Percentiles rank a stretch among this genome's conserved stretches.
These are phyloP conservation scores for Tenrec ecaudatus DNA, from an alignment of 2,113 vertebrate species.

Conservation along the genomic window DNA sequence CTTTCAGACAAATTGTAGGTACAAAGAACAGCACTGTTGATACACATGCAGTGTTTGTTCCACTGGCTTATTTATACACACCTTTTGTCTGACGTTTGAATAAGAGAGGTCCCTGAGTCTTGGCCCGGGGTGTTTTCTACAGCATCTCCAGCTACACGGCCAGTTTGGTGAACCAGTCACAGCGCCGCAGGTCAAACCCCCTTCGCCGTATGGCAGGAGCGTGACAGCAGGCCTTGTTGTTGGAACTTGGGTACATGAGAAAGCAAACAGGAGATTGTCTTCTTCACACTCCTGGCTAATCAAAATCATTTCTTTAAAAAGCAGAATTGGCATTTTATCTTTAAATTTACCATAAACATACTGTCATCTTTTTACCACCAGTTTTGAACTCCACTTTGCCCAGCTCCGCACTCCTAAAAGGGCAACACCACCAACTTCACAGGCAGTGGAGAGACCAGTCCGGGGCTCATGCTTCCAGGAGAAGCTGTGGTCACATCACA, in stretches of 20 bases:
- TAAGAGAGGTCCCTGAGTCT: background rate
- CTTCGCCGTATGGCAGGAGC: background rate
- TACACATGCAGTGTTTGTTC: background rate
- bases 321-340: background rate
- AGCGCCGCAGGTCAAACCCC: background rate
- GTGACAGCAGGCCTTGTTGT: background rate
- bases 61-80: background rate
- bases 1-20: conserved; percentile 15
- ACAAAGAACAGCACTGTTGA: background rate
- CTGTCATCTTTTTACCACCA: background rate
- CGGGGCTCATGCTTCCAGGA: background rate
- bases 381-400: background rate
- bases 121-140: background rate
- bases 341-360: background rate
- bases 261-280: background rate
- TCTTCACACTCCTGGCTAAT: background rate
- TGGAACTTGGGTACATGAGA: background rate
- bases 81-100: background rate
- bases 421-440: background rate
- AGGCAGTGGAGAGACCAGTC: background rate
- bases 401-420: background rate
- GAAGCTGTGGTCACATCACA: background rate
- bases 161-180: background rate
- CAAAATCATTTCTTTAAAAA: background rate
- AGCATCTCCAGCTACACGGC: background rate